Base-by-base conservation (phyloP, 2,113 vertebrate genomes). In the Tylochromis polylepis region DNA sequence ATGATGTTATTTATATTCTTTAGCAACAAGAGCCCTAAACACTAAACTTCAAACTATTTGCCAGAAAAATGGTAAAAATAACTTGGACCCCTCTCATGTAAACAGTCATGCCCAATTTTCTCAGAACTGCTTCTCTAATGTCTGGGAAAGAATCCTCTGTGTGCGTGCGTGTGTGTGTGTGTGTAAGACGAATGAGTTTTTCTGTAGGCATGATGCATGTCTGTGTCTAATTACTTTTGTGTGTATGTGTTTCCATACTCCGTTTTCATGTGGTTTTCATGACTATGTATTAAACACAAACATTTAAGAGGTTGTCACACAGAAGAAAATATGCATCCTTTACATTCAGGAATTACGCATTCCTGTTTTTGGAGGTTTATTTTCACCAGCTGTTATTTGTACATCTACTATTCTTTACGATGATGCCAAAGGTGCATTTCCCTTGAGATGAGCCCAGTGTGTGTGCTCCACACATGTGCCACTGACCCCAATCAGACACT, bases 51-150 rank as follows among this genome's bases (percentile, higher is more conserved):
- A 84, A 87, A 85, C 34, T 57, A 43, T 79, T 85, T 72, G 90
- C 85, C 90, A 38, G 60, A 38, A 94, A 92, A 95, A 91, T 82
- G 85, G 87, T 92, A 86, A 93, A 94, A 95, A 95, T 95, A 96
- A 91, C 93, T 95, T 83, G 88, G 93, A 95, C 79, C 83, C 60
- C 86, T 89, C 82, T 95, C 83, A 56, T 94, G 83, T 92, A 95
- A 96, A 96, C 94, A 96, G 31, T 85, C 70, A 53, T 91, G 86
- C 75, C 88, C 49, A 24, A 85, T 88, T 90, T 94, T 93, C 88
- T 94, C 87, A 93, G 88, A 92, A 90, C 36, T 60, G 67, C 75
- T 70, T 67, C 57, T 89, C 77, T 89, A 86, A 92, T 83, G 92
- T 92, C 93, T 95, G 92, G 93, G 93, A 95, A 95, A 87, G 51